Evolutionary conservation across 1,140 invertebrate genomes (phyloP).

Genomic region (Acromyrmex echinatior): DNA sequence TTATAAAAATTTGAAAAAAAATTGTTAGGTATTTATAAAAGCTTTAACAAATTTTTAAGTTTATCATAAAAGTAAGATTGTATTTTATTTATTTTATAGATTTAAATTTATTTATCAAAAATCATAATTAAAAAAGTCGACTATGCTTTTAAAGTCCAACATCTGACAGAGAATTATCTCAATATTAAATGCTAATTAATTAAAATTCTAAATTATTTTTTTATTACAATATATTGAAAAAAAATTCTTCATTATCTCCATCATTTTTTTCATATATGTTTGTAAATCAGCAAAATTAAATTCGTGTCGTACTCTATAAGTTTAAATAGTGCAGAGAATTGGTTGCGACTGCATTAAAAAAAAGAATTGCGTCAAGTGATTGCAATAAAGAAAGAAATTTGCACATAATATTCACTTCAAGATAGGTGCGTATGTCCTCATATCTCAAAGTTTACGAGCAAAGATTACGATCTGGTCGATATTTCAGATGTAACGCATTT

Average conservation of each 20-base stretch:
- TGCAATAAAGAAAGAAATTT: slow-evolving; percentile 16
- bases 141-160: no score
- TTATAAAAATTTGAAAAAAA: no score
- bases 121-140: no score
- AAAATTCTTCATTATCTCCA: background rate
- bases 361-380: background rate
- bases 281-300: background rate
- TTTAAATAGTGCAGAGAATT: no score
- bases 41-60: no score
- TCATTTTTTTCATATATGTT: background rate
- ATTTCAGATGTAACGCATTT: slow-evolving; percentile 16
- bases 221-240: background rate
- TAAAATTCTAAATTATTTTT: background rate
- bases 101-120: no score
- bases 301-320: background rate
- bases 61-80: no score
- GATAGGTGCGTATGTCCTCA: background rate
- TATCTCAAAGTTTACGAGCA: background rate
- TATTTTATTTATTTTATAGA: no score
- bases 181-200: background rate
- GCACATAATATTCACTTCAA: background rate
- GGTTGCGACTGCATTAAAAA: background rate
- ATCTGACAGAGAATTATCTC: background rate
- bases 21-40: no score
- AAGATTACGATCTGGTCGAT: background rate